Percentiles rank a stretch among this genome's conserved stretches.
Evolutionary conservation across 2,888 invertebrate species (phyloP).

Genomic region (Drosophila ezoana): DNA sequence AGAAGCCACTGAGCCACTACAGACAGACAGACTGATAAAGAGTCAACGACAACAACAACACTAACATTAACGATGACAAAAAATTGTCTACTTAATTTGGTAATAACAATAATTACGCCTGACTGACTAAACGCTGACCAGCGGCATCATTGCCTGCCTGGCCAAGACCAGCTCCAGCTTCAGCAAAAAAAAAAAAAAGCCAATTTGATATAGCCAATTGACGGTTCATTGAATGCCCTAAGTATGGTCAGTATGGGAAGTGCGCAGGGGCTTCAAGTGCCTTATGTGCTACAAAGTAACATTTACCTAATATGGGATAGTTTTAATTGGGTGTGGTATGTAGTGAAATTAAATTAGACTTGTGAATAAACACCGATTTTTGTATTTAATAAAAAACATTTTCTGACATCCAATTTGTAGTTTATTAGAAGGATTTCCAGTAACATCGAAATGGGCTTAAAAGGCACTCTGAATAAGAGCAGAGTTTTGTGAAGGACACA

Average conservation of each 20-base stretch:
- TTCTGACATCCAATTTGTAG: background rate
- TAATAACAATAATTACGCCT: constrained; percentile 80
- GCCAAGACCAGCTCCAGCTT: constrained; percentile 16
- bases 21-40: constrained; percentile 59
- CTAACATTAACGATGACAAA: constrained; percentile 41
- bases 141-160: constrained; percentile 49
- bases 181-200: constrained; percentile 5
- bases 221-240: constrained; percentile 58
- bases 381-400: background rate
- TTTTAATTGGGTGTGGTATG: constrained; percentile 1
- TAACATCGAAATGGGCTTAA: no score
- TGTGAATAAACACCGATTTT: background rate
- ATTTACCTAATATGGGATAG: constrained; percentile 19
- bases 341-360: background rate
- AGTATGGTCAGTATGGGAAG: constrained; percentile 18
- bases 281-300: constrained; percentile 15
- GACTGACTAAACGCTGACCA: constrained; percentile 78
- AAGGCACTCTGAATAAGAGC: no score
- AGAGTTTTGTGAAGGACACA: no score
- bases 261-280: constrained; percentile 9
- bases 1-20: constrained; percentile 25
- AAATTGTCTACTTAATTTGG: constrained; percentile 80
- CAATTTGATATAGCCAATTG: constrained; percentile 66
- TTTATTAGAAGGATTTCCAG: background rate
- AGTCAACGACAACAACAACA: constrained; percentile 27